Evolutionary conservation across 1,140 invertebrate species (phyloP), one percentile per base, ranked within the genome.

Genomic region (Condylostylus longicornis): DNA sequence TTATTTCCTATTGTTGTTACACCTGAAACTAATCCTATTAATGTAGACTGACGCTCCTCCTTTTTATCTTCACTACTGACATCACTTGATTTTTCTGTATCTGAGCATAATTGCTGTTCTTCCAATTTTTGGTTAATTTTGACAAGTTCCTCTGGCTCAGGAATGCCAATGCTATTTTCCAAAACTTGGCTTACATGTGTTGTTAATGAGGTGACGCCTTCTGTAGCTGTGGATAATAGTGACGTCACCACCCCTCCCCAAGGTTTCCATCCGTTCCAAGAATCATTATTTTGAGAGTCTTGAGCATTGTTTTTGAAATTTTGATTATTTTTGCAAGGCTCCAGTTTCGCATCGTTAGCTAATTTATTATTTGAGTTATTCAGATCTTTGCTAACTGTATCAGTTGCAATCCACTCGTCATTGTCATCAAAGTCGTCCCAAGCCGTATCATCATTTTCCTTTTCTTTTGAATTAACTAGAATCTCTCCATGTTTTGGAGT

Each of bases 151-250:
- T 77, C 74, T 12, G 82, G 79, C 51, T 82, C 71, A 17, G 82
- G 79, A 6, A 74, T 74, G 18, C 79, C 81, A 30, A 89, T 76
- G 10, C 87, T 76, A 30, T 75, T 79, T 43, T 65, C 69, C 8
- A 87, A 54, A 14, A 79, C 77, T 48, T 80, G 80, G 42, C 75
- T 79, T 9, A 88, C 79, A 53, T 83, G 79, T 45, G 54, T 77
- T 1, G 81, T 83, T 20, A 90, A 64, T 14, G 74, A 78, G 10
- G 73, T 72, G 8, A 86, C 73, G 18, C 81, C 72, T 30, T 69
- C 72, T 17, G 72, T 71, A 4, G 83, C 83, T 13, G 77, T 74
- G 40, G 70, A 78, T 13, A 87, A 52, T 3, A 88, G 54, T 0
- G 80, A 78, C 34, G 74, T 73, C 29, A 75, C 70, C 10, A 83